Evolutionary conservation across 1,140 invertebrate species (phyloP).

Genomic region (Pseudachorutes palmiensis): DNA sequence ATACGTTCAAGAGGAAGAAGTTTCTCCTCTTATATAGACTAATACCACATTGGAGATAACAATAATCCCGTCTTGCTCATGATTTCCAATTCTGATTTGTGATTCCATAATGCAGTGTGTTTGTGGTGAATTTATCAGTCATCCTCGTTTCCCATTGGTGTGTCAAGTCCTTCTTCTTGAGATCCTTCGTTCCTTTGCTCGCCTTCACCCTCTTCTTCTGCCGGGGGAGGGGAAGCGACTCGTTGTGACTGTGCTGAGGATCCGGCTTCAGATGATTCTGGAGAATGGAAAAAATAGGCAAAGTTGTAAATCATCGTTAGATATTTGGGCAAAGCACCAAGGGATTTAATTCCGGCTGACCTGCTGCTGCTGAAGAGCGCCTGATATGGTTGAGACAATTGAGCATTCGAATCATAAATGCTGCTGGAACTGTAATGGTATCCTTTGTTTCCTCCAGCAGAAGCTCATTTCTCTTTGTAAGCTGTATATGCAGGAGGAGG

Average conservation of each 20-base stretch:
- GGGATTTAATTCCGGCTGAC: neutral
- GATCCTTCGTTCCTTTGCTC: neutral
- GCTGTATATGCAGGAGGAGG: constrained; percentile 47
- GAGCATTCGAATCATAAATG: constrained; percentile 66
- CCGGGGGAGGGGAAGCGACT: neutral
- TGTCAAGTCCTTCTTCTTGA: neutral
- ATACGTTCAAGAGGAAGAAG: too few relatives aligned
- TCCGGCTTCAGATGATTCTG: too few relatives aligned
- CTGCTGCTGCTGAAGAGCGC: neutral
- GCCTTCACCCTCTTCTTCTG: neutral
- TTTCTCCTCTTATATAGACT: too few relatives aligned
- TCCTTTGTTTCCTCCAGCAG: constrained; percentile 83
- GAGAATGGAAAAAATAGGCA: too few relatives aligned
- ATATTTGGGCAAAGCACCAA: too few relatives aligned
- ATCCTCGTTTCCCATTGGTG: neutral
- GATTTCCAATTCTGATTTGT: too few relatives aligned
- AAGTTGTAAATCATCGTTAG: too few relatives aligned
- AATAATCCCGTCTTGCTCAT: too few relatives aligned
- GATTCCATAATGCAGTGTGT: too few relatives aligned
- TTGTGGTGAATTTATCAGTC: neutral
- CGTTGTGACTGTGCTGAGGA: too few relatives aligned
- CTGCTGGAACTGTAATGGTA: constrained; percentile 79
- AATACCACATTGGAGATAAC: too few relatives aligned
- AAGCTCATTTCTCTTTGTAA: constrained; percentile 70
- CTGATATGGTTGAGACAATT: constrained; percentile 29